Evolutionary conservation across 1,140 invertebrate genomes (phyloP).

Genomic region (Drosophila funebris): DNA sequence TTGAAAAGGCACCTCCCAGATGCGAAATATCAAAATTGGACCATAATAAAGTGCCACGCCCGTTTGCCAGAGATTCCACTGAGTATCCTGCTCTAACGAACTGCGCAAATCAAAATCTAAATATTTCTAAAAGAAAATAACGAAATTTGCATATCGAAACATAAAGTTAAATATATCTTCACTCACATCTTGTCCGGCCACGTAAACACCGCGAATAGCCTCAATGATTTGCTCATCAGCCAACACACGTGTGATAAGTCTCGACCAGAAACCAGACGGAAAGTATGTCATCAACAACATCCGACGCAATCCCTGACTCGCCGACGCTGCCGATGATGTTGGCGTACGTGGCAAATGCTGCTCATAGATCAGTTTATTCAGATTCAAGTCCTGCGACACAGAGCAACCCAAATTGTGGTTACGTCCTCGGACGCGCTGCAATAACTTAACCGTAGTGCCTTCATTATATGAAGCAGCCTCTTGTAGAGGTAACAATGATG

Average conservation of each 20-base stretch:
- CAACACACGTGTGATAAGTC: conserved; percentile 95
- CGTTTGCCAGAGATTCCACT: conserved; percentile 98
- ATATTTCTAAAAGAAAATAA: conserved; percentile 51
- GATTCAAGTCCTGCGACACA: conserved; percentile 71
- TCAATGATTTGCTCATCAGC: conserved; percentile 95
- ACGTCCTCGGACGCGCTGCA: conserved; percentile 88
- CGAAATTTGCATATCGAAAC: background rate
- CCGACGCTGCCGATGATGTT: background rate
- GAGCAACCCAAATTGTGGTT: conserved; percentile 65
- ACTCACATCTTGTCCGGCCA: conserved; percentile 64
- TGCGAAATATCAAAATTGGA: conserved; percentile 90
- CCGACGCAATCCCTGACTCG: conserved; percentile 80
- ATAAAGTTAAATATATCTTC: no score
- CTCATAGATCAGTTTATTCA: conserved; percentile 71
- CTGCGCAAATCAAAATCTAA: conserved; percentile 72
- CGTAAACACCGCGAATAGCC: conserved; percentile 86
- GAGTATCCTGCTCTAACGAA: conserved; percentile 72
- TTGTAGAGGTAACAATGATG: conserved; percentile 92
- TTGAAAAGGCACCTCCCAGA: conserved; percentile 92
- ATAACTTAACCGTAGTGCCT: conserved; percentile 85
- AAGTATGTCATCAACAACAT: conserved; percentile 97
- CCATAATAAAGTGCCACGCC: conserved; percentile 94
- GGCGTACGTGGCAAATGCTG: conserved; percentile 27
- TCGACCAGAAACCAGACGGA: conserved; percentile 98
- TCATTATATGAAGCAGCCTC: conserved; percentile 87